Evolutionary conservation across 2,797 vertebrate species (phyloP), one percentile per base, ranked within the genome.

Genomic region (Serranus cabrilla): DNA sequence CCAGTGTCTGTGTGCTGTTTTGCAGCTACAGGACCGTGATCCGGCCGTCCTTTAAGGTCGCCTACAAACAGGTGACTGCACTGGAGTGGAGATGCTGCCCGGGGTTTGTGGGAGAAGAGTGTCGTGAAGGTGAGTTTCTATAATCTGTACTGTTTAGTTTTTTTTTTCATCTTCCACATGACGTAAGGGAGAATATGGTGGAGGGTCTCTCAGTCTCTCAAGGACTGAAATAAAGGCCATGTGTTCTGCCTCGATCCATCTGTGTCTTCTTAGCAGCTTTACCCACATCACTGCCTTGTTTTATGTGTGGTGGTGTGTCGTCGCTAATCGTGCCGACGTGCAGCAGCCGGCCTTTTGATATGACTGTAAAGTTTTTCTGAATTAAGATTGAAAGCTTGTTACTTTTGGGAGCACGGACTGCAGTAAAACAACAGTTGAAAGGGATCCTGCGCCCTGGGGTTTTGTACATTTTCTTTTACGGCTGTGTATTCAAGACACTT

Each of bases 31-130:
- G 98, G 93, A 97, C 97, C 42, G 82, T 97, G 81, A 91, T 99
- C 91, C 95, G 97, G 76, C 98, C 98, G 10, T 95, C 95, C 0
- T 99, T 98, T 93, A 96, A 94, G 87, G 93, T 97, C 74, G 93
- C 96, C 54, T 98, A 99, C 90, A 95, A 97, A 82, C 97, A 96
- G 1, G 95, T 98, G 87, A 97, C 96, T 0, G 93, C 96, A 0
- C 93, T 99, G 91, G 98, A 99, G 91, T 99, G 98, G 98, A 95
- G 95, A 60, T 99, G 98, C 94, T 99, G 98, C 71, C 98, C 98
- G 1, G 98, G 98, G n/a, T 99, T 98, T 85, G 95, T 95, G 0
- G 98, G 98, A 84, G 94, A 94, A 69, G 96, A 97, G 92, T 99
- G 98, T 72, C 96, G 96, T 2, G 95, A 98, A 80, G 97, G 98